Evolutionary conservation across 2,888 invertebrate genomes (phyloP).

Genomic region (Euclidia mi): DNA sequence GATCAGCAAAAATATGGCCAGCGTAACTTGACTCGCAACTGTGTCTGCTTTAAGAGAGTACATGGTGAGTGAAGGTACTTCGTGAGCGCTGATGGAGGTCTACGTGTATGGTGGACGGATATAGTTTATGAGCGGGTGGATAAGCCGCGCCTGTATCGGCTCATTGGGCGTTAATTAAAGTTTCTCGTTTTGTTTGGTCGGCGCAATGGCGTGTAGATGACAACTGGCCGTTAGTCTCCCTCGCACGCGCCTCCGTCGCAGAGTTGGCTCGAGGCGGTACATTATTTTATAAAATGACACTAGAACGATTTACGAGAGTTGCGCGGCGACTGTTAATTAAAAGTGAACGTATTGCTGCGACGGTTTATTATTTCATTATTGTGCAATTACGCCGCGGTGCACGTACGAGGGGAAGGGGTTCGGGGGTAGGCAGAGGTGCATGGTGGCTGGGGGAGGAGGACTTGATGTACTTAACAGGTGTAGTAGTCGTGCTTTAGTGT

Average conservation of each 20-base stretch:
- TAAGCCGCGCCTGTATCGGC: constrained; percentile 39
- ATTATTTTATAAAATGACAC: constrained; percentile 7
- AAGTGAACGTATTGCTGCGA: constrained; percentile 6
- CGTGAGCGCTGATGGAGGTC: background rate
- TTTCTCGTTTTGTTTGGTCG: constrained; percentile 45
- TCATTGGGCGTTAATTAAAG: constrained; percentile 59
- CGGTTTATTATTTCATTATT: constrained; percentile 8
- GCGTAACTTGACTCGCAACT: background rate
- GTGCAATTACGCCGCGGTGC: constrained; percentile 4
- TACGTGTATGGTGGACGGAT: constrained; percentile 8
- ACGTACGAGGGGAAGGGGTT: background rate
- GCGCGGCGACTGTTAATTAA: constrained; percentile 7
- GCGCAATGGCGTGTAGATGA: constrained; percentile 38
- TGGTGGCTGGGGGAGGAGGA: background rate
- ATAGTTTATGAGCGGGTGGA: constrained; percentile 30
- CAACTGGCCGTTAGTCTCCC: constrained; percentile 28
- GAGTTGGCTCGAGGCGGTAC: constrained; percentile 1
- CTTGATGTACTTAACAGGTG: background rate
- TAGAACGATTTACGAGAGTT: constrained; percentile 5
- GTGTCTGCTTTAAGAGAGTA: background rate
- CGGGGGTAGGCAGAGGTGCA: background rate
- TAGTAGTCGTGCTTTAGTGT: background rate
- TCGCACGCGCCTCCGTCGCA: background rate
- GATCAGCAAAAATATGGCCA: constrained; percentile 42
- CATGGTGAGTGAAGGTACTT: background rate